Base-by-base conservation (phyloP, 2,888 invertebrate genomes). In the Melangyna quadrimaculata region DNA sequence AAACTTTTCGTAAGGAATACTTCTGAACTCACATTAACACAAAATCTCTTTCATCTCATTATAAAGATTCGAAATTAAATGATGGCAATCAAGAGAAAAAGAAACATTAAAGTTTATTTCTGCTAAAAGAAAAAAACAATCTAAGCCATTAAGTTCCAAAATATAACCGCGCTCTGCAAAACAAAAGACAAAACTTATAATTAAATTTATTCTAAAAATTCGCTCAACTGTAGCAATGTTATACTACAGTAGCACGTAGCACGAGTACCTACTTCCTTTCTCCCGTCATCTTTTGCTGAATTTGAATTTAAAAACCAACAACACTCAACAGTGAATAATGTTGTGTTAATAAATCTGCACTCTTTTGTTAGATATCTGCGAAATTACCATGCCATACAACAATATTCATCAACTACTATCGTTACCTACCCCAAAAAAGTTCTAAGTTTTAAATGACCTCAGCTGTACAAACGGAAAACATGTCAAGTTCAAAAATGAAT, bases 311-410 rank as follows among this genome's bases (percentile, higher is more conserved):
- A 75, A 65, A 78, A 72, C 61, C 57, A 43, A 72, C 29, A 17
- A 32, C 9, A 57, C 43, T 40, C 70, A 45, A 35, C 57, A 12
- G 55, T 65, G 48, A 12, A 63, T 63, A 48, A 55, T n/a, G 72
- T 82, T 82, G 53, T 82, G 71, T 71, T 75, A 82, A 87, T 87
- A 82, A 82, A 74, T 87, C 70, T 72, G 67, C 53, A 77, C 67
- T 78, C 74, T 74, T 80, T 84, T 84, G 84, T 84, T 78, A 22
- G 19, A 32, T n/a, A n/a, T 55, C 24, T 35, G 65, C 63, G 10
- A 78, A 78, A 73, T 14, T 67, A 2, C 19, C 32, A 32, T 63
- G 1, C 32, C 14, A 59, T n/a, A 22, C 5, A 3, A 48, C 43
- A n/a, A n/a, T n/a, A n/a, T n/a, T n/a, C n/a, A n/a, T n/a, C n/a